Conservation (phyloP, 2,888 invertebrate species). For the Ichneumoninae sp. region DNA sequence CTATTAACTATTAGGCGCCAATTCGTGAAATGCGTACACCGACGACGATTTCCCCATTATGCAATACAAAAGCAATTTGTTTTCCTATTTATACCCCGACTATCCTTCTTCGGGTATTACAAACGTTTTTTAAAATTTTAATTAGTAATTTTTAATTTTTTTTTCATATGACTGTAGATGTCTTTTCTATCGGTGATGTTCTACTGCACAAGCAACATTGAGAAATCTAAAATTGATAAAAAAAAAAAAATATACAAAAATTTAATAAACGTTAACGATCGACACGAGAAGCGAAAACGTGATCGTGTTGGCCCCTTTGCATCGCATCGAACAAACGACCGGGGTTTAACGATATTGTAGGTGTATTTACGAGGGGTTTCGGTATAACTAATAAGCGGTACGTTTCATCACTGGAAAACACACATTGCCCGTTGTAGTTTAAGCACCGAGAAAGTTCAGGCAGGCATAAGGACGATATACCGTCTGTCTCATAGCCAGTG, state of each 20-base stretch:
- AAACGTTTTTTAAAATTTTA: neutral
- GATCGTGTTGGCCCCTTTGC: neutral
- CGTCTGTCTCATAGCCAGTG: slow-evolving; percentile 9
- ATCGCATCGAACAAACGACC: neutral
- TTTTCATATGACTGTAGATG: neutral
- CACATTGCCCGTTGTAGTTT: slow-evolving; percentile 10
- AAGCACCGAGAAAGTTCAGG: slow-evolving; percentile 15
- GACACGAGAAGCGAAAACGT: neutral
- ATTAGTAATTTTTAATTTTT: neutral
- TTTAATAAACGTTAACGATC: neutral
- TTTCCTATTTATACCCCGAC: slow-evolving; percentile 34
- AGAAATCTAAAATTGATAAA: neutral
- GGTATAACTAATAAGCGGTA: slow-evolving; percentile 24
- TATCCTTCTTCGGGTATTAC: slow-evolving; percentile 5
- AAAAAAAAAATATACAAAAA: neutral
- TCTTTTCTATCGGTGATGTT: neutral
- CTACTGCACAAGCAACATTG: neutral
- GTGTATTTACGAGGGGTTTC: slow-evolving; percentile 22
- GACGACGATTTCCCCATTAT: slow-evolving; percentile 48
- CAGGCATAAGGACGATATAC: slow-evolving; percentile 44
- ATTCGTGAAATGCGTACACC: slow-evolving; percentile 33
- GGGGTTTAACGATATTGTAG: slow-evolving; percentile 17
- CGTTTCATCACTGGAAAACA: slow-evolving; percentile 8
- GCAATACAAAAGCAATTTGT: slow-evolving; percentile 49
- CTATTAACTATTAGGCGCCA: slow-evolving; percentile 55